A percentile compares a stretch with the other conserved stretches of the same genome.
These are phyloP conservation scores for Grantiella picta DNA, from an alignment of 2,113 vertebrate species.

Conservation along the genomic window DNA sequence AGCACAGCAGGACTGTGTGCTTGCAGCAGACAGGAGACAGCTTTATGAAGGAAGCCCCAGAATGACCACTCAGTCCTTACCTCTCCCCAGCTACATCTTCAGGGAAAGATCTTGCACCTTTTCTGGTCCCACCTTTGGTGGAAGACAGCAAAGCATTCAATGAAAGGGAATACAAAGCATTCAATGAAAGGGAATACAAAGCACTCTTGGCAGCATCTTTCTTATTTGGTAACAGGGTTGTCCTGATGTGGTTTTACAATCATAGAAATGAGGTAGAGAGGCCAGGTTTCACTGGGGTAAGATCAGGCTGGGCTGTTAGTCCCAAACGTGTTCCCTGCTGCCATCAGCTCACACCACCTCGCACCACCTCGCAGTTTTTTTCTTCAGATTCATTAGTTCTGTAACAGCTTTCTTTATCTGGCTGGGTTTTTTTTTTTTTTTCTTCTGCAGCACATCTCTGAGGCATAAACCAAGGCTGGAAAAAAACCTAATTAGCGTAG, in stretches of 20 bases:
- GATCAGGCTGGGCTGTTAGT: background rate
- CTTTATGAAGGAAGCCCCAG: background rate
- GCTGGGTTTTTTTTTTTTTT: background rate
- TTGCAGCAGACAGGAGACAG: background rate
- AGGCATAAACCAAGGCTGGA: slow-evolving; percentile 12
- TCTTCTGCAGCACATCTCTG: background rate
- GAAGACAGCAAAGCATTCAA: background rate
- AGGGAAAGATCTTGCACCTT: background rate
- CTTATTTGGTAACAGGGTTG: background rate
- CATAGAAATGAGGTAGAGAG: background rate
- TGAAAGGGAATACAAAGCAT: background rate
- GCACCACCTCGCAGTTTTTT: background rate
- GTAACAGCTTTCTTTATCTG: slow-evolving; percentile 14
- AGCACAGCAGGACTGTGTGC: background rate
- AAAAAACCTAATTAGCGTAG: background rate
- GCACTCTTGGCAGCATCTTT: background rate
- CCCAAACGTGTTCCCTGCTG: background rate
- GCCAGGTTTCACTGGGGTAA: fast-evolving
- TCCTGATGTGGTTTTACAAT: background rate
- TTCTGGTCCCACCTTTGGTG: background rate
- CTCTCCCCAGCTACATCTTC: background rate
- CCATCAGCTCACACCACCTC: background rate
- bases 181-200: background rate
- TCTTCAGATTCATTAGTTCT: slow-evolving; percentile 9
- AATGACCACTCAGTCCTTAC: background rate